Evolutionary conservation across 2,797 vertebrate species (phyloP), one percentile per base, ranked within the genome.

Genomic region (Lepus townsendii): DNA sequence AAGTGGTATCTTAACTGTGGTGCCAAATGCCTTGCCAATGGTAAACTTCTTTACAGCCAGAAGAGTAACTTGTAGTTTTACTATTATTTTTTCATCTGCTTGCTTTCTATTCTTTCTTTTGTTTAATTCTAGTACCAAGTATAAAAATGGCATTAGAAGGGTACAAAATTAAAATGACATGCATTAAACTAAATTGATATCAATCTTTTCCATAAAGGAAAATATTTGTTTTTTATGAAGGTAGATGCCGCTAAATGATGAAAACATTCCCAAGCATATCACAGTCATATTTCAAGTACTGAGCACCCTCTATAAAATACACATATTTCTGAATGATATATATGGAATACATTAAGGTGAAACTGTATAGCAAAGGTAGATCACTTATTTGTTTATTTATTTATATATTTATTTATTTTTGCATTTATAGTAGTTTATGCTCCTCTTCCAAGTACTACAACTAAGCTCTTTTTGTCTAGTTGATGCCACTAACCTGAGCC

Each of bases 141-240:
- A 83, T 96, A 82, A 95, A 91, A 60, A 26, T 80, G 65, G 3
- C 54, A 83, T 71, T 85, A 87, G 92, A 96, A 68, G 60, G 54
- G 14, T 83, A 2, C 20, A 90, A 96, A 92, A 86, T 84, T 87
- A 88, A 96, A 93, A 71, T 86, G 63, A 75, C 57, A 50, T 78
- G 77, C 82, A 92, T 63, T 92, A 91, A 93, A 72, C 35, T 72
- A 89, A 82, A 69, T 47, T 79, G 42, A 85, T 79, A 85, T 92
- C 0, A 47, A 72, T 94, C 71, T 84, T 93, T 94, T 52, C 13
- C 10, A 73, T 75, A 83, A 93, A 54, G 50, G 42, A 76, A 75
- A 80, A 17, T 95, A 89, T 96, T 94, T 75, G 91, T 87, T 87
- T 42, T 94, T 92, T 87, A 76, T 63, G 22, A 63, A 54, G 65